phyloP scores from a whole-genome alignment of 2,113 vertebrate genomes.

The Myanophis thanlyinensis region DNA sequence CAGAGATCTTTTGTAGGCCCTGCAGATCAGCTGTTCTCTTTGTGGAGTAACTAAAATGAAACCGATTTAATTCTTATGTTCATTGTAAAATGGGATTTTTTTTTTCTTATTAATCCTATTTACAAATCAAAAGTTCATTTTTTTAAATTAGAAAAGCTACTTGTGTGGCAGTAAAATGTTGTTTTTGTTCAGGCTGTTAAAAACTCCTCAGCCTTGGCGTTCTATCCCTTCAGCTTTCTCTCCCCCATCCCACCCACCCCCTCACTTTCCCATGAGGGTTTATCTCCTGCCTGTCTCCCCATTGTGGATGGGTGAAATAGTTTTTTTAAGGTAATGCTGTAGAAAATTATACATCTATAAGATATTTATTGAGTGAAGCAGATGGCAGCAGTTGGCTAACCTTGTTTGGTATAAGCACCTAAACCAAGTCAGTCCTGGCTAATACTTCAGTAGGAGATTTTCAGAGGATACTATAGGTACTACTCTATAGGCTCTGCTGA shows the following conservation, averaged over 20 bases:
- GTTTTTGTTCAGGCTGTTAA: neutral
- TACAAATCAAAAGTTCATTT: neutral
- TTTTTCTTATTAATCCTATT: neutral
- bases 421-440: neutral
- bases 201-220: neutral
- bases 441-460: neutral
- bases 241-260: neutral
- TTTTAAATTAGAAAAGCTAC: neutral
- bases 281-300: no score
- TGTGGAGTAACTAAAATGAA: neutral
- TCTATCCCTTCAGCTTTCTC: neutral
- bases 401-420: neutral
- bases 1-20: neutral
- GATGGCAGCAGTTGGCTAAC: neutral
- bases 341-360: constrained; percentile 5
- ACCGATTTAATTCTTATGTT: neutral
- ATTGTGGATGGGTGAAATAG: neutral
- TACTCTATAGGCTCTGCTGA: neutral
- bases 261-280: no score
- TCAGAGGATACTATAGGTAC: neutral
- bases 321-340: constrained; percentile 1
- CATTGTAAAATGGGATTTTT: neutral
- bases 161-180: neutral
- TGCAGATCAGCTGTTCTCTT: neutral
- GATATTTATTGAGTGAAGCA: neutral